These are phyloP conservation scores for Drosophila falleni DNA, from an alignment of 2,888 invertebrate species.

Conservation along the genomic window DNA sequence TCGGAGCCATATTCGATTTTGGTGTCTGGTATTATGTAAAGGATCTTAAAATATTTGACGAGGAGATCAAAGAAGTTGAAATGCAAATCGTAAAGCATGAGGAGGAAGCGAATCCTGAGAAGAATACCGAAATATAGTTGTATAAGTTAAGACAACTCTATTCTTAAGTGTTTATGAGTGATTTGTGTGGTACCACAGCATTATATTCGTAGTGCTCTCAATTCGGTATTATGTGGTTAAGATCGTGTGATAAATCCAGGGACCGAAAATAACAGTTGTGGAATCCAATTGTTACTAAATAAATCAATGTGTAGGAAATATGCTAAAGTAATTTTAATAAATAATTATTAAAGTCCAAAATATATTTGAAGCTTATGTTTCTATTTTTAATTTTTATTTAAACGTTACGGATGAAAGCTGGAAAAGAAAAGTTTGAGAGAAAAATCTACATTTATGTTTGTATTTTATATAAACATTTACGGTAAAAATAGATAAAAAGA, in stretches of 20 bases:
- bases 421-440: no score
- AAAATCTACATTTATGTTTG: no score
- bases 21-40: conserved; percentile 90
- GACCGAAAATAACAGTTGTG: neutral
- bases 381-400: neutral
- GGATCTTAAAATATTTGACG: conserved; percentile 89
- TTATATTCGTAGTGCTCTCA: conserved; percentile 18
- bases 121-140: conserved; percentile 84
- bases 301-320: neutral
- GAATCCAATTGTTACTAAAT: neutral
- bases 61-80: conserved; percentile 86
- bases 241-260: conserved; percentile 56
- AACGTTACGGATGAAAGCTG: neutral
- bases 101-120: conserved; percentile 81
- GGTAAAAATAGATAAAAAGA: neutral
- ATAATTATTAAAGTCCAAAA: no score
- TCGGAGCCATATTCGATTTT: conserved; percentile 89
- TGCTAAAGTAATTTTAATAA: neutral
- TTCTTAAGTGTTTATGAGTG: conserved; percentile 59
- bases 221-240: conserved; percentile 38
- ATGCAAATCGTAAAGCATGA: conserved; percentile 83
- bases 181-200: conserved; percentile 59
- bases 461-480: no score
- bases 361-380: neutral
- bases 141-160: conserved; percentile 66